Percentiles rank a stretch among this genome's conserved stretches.
phyloP scores from a whole-genome alignment of 2,888 invertebrate species.

The Aleiodes testaceus region DNA sequence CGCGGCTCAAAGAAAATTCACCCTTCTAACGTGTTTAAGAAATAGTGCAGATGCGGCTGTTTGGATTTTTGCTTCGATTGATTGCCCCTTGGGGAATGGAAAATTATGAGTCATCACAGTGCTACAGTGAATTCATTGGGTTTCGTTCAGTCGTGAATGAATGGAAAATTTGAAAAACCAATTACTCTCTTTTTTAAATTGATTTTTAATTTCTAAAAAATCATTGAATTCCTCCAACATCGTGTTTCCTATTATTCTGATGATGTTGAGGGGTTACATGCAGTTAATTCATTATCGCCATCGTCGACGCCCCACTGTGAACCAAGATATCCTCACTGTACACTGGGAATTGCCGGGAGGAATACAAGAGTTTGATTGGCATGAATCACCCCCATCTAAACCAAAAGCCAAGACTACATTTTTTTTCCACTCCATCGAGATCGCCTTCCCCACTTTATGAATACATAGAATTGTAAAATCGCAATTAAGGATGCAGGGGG shows the following conservation, averaged over 20 bases:
- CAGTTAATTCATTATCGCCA: conserved; percentile 61
- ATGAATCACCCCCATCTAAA: conserved; percentile 57
- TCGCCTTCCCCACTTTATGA: conserved; percentile 28
- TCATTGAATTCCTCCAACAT: too few relatives aligned
- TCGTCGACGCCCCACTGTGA: conserved; percentile 36
- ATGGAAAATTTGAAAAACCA: too few relatives aligned
- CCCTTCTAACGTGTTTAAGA: conserved; percentile 17
- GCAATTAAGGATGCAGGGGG: conserved; percentile 51
- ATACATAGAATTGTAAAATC: conserved; percentile 52
- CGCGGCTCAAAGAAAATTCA: not conserved
- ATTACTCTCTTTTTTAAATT: too few relatives aligned
- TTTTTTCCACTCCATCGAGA: conserved; percentile 19
- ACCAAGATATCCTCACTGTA: conserved; percentile 8
- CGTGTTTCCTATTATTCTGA: conserved; percentile 17
- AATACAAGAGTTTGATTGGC: conserved; percentile 55
- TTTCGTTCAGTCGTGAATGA: conserved; percentile 40
- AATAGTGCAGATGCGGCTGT: conserved; percentile 56
- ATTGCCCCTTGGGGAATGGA: conserved; percentile 55
- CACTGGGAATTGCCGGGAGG: not conserved
- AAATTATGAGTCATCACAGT: conserved; percentile 55
- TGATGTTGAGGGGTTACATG: conserved; percentile 46
- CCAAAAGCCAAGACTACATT: conserved; percentile 38
- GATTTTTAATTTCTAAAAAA: too few relatives aligned
- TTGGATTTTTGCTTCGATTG: conserved; percentile 58
- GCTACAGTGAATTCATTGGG: conserved; percentile 54